Evolutionary conservation across 2,113 vertebrate genomes (phyloP), one percentile per base, ranked within the genome.

Genomic region (Geococcyx californianus): DNA sequence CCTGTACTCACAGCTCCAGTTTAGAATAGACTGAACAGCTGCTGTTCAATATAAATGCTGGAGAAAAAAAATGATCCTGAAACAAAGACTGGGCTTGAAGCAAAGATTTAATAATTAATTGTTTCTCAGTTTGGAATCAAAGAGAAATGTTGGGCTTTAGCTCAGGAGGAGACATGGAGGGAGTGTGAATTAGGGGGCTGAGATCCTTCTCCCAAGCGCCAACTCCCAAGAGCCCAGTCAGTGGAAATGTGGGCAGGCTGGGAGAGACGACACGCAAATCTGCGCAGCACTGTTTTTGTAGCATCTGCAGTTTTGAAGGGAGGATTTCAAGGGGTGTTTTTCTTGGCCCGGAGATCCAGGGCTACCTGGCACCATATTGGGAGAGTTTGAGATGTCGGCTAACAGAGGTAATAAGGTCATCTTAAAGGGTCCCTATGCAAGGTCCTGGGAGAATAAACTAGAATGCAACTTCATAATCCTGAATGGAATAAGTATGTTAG

Each of bases 31-130:
- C 7, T 55, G 38, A 89, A 77, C 18, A 79, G n/a, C 16, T 91
- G 69, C 16, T 1, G 3, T 36, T 64, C 21, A 72, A 17, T 4
- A 11, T 62, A 67, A 75, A 81, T 52, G 16, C 6, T 89, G 34
- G 38, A 72, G 26, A 81, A 70, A 87, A n/a, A 67, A 13, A 81
- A 59, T 13, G 3, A 51, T 68, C 33, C 38, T 87, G 56, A 87
- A 93, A 56, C 4, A 93, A 84, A 90, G 25, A 6, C 21, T 55
- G 21, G 18, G 11, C 11, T 70, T 52, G 21, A 72, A 87, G 34
- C 7, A 92, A 81, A 78, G 52, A 38, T 44, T 94, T 84, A 45
- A 64, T 68, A 78, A 75, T 70, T 82, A 59, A 44, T 68, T 55
- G 8, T 47, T 88, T 5, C 29, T 87, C 26, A 63, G 6, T 77